Evolutionary conservation across 30 jellyfish, hydroid and myxozoan species (phyloP), one percentile per base, ranked within the genome.

Genomic region (Turritopsis dohrnii): DNA sequence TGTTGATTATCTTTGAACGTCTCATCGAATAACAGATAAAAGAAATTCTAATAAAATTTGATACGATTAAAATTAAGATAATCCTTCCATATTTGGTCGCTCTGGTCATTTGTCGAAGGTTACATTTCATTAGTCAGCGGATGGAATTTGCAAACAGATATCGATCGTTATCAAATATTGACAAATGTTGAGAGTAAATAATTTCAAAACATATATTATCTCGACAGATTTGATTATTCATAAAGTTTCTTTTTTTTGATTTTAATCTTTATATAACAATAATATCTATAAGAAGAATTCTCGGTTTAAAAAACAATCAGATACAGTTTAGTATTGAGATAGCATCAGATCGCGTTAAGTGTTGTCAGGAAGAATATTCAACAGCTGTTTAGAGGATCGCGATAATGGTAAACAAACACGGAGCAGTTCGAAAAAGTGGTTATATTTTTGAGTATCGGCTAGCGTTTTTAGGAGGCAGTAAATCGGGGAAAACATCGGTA

Each of bases 371-470:
- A n/a, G n/a, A n/a, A n/a, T n/a, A n/a, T n/a, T n/a, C n/a, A n/a
- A 41, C 60, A 41, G 60, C 60, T 41, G 5, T 13, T 41, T 41
- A 3, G 60, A 41, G n/a, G n/a, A n/a, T n/a, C n/a, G n/a, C n/a
- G n/a, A 41, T 41, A 3, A 41, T 41, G 60, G 60, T 41, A 13
- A 41, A 41, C 60, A 41, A 41, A 13, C 5, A 41, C 60, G 13
- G 60, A 13, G 60, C 60, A 3, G 98, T 93, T 9, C 83, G 98
- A 52, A 88, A 87, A 24, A 88, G 96, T 77, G 94, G 94, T 52
- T 93, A 93, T 72, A 82, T 93, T 29, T 93, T 93, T 65, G 98
- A 93, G 65, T 93, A 93, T 79, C 88, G 98, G 28, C 84, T 93
- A 1, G 84, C 98, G 0, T 89, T 93, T 9, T 90, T 93, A 25